Conservation (phyloP, 2,888 invertebrate species). For the Ectemnius continuus region DNA sequence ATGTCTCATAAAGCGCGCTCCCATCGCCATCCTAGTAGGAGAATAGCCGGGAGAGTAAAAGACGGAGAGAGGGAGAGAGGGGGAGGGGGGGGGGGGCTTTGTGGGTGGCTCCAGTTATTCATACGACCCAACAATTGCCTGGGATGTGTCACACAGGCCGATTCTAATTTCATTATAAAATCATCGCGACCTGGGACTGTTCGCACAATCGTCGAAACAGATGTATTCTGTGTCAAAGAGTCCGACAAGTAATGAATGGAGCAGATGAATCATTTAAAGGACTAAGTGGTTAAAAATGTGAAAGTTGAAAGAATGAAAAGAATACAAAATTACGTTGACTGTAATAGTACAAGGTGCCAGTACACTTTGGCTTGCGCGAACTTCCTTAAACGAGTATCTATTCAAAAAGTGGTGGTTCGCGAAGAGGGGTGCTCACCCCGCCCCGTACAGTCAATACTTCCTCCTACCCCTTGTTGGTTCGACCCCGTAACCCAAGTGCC, state of each 20-base stretch:
- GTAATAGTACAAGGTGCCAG: conserved; percentile 27
- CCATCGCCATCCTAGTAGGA: conserved; percentile 18
- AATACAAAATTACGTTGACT: background rate
- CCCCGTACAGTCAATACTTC: conserved; percentile 40
- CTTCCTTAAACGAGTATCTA: conserved; percentile 24
- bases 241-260: no score
- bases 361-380: conserved; percentile 12
- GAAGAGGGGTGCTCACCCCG: conserved; percentile 34
- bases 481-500: conserved; percentile 44
- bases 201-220: conserved; percentile 13
- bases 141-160: conserved; percentile 17
- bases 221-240: no score
- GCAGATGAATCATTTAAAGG: no score
- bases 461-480: conserved; percentile 33
- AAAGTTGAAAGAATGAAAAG: no score
- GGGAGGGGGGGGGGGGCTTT: conserved; percentile 25
- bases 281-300: no score
- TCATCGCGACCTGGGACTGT: conserved; percentile 33
- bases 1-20: conserved; percentile 33
- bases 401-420: conserved; percentile 27
- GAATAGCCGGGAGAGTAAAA: no score
- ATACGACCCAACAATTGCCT: conserved; percentile 27
- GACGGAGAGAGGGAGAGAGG: conserved; percentile 10
- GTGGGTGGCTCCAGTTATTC: conserved; percentile 44
- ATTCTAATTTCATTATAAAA: conserved; percentile 53